Evolutionary conservation across 1,140 invertebrate genomes (phyloP), one percentile per base, ranked within the genome.

Genomic region (Drosophila dunni): DNA sequence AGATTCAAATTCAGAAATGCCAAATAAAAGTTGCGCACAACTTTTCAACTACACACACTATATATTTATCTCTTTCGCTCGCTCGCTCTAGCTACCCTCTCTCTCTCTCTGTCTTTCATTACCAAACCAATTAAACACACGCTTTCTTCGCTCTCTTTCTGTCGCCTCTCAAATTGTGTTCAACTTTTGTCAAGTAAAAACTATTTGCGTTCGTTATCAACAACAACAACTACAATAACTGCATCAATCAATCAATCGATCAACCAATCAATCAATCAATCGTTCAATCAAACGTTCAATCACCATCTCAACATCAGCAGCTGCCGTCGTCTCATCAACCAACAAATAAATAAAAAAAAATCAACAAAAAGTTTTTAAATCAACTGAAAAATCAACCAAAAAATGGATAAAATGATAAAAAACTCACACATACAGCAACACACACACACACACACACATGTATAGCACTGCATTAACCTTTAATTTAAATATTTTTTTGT

Each of bases 21-120:
- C 4, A 24, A 44, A 62, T 51, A 75, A 88, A 78, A 78, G 83
- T 79, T 89, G 79, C 68, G 83, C 84, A 88, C 84, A 89, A 88
- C 84, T 80, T 79, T 73, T 79, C 79, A 79, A 83, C 15, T 51
- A 33, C 63, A 66, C 54, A 64, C 20, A 53, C 63, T 64, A 46
- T 42, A 40, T 40, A 11, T 34, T 29, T 33, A 54, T 54, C 13
- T 54, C 29, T 33, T n/a, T 33, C 29, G 24, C 50, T 6, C 17
- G 7, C 20, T 50, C n/a, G 15, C 13, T 24, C 46, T 20, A 11
- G 7, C 48, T 50, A 29, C 53, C 44, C 40, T 66, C 9, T 53
- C 5, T 46, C 29, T 65, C 46, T 71, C 65, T 51, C 56, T 75
- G 20, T 48, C 63, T 36, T 60, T 60, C 42, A 53, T 60, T 65